Evolutionary conservation across 2,797 vertebrate species (phyloP).

Genomic region (Gallinago stenura): DNA sequence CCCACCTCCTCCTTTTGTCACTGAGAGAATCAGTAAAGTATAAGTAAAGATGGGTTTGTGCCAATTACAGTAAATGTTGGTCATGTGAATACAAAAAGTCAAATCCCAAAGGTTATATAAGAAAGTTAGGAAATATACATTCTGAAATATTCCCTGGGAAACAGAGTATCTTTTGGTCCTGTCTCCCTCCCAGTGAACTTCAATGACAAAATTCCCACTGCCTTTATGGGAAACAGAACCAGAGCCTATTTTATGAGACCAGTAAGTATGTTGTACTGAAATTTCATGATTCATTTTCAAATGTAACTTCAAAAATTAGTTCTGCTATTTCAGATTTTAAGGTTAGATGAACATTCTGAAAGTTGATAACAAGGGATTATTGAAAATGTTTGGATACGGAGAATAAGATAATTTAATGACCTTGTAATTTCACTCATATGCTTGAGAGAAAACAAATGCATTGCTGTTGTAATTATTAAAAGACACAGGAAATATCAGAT

Average conservation of each 20-base stretch:
- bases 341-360: background rate
- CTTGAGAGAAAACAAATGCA: background rate
- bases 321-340: background rate
- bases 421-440: background rate
- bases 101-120: background rate
- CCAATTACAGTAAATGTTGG: background rate
- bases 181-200: background rate
- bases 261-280: background rate
- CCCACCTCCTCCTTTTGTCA: background rate
- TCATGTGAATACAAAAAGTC: background rate
- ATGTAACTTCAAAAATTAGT: background rate
- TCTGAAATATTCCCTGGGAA: background rate
- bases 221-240: background rate
- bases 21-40: background rate
- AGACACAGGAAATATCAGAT: background rate
- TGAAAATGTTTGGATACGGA: background rate
- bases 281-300: background rate
- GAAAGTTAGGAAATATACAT: background rate
- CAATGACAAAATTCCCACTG: background rate
- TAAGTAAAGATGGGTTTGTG: background rate
- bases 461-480: background rate
- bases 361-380: background rate
- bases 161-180: background rate
- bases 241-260: background rate
- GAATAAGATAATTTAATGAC: background rate